Conservation (phyloP, 2,113 vertebrate species). For the Coracopsis vasa region DNA sequence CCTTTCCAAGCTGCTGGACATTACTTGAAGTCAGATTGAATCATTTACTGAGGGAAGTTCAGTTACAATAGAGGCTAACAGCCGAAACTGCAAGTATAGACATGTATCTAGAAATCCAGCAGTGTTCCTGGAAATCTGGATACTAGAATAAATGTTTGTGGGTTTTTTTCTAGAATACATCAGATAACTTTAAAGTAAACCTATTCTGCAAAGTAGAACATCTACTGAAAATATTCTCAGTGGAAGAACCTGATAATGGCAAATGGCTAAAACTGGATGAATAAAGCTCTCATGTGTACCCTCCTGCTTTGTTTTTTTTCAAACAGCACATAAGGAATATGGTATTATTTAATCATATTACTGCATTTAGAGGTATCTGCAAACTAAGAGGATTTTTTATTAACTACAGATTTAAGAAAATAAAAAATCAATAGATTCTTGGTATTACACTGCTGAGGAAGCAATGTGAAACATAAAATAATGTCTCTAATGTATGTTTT, state of each 20-base stretch:
- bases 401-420: background rate
- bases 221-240: background rate
- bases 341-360: background rate
- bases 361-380: background rate
- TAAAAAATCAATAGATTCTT: background rate
- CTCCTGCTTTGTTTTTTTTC: background rate
- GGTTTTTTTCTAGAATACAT: background rate
- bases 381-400: background rate
- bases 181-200: background rate
- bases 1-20: slow-evolving; percentile 3
- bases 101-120: background rate
- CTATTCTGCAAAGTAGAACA: fast-evolving
- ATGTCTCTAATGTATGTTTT: background rate
- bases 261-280: background rate
- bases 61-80: background rate
- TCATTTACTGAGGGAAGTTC: background rate
- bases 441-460: background rate
- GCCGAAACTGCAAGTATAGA: background rate
- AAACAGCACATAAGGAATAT: background rate
- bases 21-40: background rate
- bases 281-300: background rate
- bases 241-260: background rate
- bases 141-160: background rate
- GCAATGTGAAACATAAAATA: background rate
- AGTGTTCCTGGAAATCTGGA: background rate